Percentiles rank a stretch among this genome's conserved stretches.
Conservation (phyloP, 1,140 invertebrate genomes). For the Sinella curviseta region DNA sequence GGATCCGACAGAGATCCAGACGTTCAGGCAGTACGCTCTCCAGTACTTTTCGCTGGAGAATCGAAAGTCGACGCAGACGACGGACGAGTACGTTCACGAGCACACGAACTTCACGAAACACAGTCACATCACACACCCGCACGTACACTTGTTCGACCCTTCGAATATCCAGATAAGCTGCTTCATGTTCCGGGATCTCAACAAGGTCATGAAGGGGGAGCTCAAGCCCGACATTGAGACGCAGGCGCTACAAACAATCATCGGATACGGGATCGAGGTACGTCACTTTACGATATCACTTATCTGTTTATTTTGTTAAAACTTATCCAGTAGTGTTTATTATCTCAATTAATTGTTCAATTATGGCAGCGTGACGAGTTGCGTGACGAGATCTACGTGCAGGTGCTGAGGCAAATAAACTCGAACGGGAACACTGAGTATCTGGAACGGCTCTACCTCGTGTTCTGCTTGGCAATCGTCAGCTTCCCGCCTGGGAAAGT, state of each 20-base stretch:
- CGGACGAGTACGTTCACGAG: background rate
- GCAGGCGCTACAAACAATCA: conserved; percentile 78
- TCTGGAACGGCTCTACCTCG: conserved; percentile 71
- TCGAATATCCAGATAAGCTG: conserved; percentile 86
- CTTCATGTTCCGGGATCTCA: conserved; percentile 84
- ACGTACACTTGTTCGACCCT: conserved; percentile 92
- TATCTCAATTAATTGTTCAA: background rate
- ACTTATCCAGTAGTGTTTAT: no score
- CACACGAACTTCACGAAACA: conserved; percentile 73
- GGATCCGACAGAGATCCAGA: background rate
- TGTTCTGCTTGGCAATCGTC: conserved; percentile 84
- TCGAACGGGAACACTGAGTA: background rate
- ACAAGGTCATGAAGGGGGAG: conserved; percentile 82
- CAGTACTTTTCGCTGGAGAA: conserved; percentile 36
- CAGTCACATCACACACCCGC: conserved; percentile 85
- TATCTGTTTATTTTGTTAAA: no score
- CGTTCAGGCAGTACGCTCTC: background rate
- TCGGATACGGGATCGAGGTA: conserved; percentile 83
- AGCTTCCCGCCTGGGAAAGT: conserved; percentile 89
- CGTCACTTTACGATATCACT: no score
- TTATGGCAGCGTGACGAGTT: conserved; percentile 83
- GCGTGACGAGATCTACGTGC: conserved; percentile 84
- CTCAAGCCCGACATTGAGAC: conserved; percentile 79
- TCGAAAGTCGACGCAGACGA: conserved; percentile 6
- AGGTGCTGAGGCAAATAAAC: conserved; percentile 73